Base-by-base conservation (phyloP, 2,113 vertebrate genomes). In the Burhinus oedicnemus region DNA sequence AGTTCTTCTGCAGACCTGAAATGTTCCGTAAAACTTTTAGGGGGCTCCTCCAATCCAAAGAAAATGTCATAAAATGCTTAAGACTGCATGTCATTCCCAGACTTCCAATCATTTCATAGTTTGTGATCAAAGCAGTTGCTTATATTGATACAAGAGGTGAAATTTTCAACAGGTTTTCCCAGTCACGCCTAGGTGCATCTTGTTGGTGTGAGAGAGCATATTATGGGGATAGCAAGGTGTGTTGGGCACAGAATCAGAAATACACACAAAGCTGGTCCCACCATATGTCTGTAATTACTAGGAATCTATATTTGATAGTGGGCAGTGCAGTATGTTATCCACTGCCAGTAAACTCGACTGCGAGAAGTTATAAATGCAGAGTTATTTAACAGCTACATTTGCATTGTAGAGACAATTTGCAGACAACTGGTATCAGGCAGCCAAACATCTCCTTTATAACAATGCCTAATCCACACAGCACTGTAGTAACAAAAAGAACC, bases 401-500 rank as follows among this genome's bases (percentile, higher is more conserved):
- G 65, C 64, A 79, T 10, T 16, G 61, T 5, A 84, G 85, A 95
- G 86, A 60, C 74, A 91, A 82, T 89, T 57, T 74, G 74, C 78
- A 94, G 93, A 76, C 78, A 97, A 88, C 45, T 70, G 71, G 62
- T 72, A 79, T 29, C 68, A 95, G 77, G 62, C 93, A 96, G 91
- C 83, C 90, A 96, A 93, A 93, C 54, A 42, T 51, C 85, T 94
- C 92, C 69, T 78, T 75, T 91, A 69, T 42, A 95, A 91, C 54
- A 89, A 89, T 62, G 91, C 87, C 66, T 93, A 95, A 97, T 96
- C 79, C 91, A 89, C 79, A 45, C 32, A 89, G 79, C 42, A 72
- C 57, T 84, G 64, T 12, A 52, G 55, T 38, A 95, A 95, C 91
- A 97, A 93, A 96, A 94, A 71, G 81, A 94, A 66, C 66, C 77